A percentile compares a stretch with the other conserved stretches of the same genome.
phyloP scores from a whole-genome alignment of 1,140 invertebrate genomes.

The Drosophila auraria region DNA sequence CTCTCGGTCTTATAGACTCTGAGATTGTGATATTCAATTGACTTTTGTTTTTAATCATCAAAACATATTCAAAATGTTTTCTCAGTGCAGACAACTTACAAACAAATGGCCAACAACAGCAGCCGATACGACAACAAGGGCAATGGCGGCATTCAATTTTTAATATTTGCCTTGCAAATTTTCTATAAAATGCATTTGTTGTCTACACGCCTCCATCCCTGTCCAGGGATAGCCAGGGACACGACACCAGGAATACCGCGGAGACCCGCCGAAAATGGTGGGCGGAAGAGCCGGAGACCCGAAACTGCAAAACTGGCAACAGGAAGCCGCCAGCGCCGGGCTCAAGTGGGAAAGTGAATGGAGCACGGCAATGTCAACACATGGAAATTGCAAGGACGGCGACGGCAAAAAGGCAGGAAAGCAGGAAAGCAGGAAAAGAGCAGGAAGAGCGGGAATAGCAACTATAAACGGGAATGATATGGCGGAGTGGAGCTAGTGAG shows the following conservation, averaged over 20 bases:
- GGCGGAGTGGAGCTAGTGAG: conserved; percentile 26
- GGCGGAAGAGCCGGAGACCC: conserved; percentile 42
- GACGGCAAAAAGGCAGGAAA: conserved; percentile 16
- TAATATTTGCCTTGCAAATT: conserved; percentile 83
- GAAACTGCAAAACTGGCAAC: conserved; percentile 41
- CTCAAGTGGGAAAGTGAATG: conserved; percentile 72
- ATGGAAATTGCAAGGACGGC: conserved; percentile 79
- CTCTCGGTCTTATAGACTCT: too few species aligned
- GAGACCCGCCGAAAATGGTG: conserved; percentile 17
- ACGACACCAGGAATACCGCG: not conserved
- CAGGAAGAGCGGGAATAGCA: conserved; percentile 19
- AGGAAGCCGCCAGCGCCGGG: conserved; percentile 53
- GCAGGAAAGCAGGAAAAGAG: conserved; percentile 25
- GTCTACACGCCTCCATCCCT: conserved; percentile 48
- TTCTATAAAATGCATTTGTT: conserved; percentile 80
- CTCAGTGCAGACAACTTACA: conserved; percentile 21
- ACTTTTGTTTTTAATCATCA: too few species aligned
- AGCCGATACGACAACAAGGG: conserved; percentile 22
- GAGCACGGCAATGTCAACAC: conserved; percentile 78
- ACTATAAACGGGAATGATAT: conserved; percentile 53
- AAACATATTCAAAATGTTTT: not conserved
- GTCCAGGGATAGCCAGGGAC: not conserved
- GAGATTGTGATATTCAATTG: not conserved
- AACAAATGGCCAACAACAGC: conserved; percentile 35
- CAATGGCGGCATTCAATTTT: conserved; percentile 77